phyloP scores from a whole-genome alignment of 2,113 vertebrate species.

The Merops nubicus region DNA sequence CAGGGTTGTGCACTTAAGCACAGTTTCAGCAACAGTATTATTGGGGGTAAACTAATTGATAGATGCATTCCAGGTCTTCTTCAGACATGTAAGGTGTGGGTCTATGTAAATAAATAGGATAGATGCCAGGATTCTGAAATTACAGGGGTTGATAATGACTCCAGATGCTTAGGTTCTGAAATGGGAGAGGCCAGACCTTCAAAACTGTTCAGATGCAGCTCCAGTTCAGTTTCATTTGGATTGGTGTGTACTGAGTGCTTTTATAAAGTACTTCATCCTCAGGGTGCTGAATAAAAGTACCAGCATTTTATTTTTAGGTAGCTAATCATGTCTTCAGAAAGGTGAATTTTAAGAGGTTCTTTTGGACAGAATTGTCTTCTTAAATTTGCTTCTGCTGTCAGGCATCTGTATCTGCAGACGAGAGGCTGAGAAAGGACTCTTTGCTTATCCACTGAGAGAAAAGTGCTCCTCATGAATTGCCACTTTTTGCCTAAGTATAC shows the following conservation, averaged over 20 bases:
- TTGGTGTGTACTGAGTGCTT: background rate
- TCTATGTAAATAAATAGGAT: background rate
- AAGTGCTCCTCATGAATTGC: background rate
- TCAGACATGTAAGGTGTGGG: background rate
- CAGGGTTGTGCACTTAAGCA: background rate
- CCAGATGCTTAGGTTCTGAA: background rate
- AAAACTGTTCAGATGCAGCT: background rate
- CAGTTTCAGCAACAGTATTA: background rate
- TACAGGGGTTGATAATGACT: background rate
- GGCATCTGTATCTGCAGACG: background rate
- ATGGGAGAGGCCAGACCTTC: background rate
- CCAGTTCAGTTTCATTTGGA: background rate
- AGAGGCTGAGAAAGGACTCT: background rate
- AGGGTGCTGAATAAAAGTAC: background rate
- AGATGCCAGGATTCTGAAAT: slow-evolving; percentile 12
- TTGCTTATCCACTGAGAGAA: background rate
- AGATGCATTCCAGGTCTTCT: background rate
- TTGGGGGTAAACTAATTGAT: background rate
- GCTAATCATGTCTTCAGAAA: background rate
- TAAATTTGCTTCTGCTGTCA: background rate
- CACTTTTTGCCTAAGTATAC: background rate
- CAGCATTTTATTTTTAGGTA: background rate
- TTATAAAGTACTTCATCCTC: background rate
- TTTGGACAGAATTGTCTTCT: background rate
- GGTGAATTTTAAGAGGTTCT: background rate